Evolutionary conservation across 2,797 vertebrate genomes (phyloP).

Genomic region (Acomys russatus): DNA sequence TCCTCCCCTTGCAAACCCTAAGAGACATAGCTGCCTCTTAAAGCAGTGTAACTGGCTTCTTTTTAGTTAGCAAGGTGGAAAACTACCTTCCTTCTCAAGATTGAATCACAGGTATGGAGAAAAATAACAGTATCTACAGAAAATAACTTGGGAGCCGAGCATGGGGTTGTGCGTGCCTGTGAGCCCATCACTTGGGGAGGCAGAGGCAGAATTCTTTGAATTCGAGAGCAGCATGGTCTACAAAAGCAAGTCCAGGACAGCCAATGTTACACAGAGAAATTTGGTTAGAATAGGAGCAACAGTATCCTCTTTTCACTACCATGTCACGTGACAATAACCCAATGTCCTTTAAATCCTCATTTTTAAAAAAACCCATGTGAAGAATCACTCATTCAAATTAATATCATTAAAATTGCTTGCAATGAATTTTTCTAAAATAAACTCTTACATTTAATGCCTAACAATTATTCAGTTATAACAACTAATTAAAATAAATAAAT

Average conservation of each 20-base stretch:
- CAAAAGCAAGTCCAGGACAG: too few relatives aligned
- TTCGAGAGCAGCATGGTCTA: too few relatives aligned
- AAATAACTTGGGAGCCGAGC: too few relatives aligned
- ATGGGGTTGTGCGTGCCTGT: too few relatives aligned
- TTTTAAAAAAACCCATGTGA: background rate
- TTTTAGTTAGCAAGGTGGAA: background rate
- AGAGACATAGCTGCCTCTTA: background rate
- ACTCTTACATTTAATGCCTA: background rate
- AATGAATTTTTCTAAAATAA: background rate
- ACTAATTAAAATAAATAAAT: background rate
- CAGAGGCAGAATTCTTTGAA: too few relatives aligned
- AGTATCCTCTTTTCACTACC: background rate
- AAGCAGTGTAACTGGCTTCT: background rate
- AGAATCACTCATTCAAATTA: background rate
- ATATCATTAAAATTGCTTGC: background rate
- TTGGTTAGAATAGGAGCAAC: background rate
- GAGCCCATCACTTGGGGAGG: too few relatives aligned
- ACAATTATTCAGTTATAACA: background rate
- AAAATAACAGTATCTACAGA: rapidly evolving
- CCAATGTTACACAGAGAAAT: too few relatives aligned
- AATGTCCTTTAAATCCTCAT: background rate
- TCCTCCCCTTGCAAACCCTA: too few relatives aligned
- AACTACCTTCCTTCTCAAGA: background rate
- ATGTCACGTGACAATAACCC: background rate
- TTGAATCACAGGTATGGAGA: background rate